These are phyloP conservation scores for Drosophila demipolita DNA, from an alignment of 2,888 invertebrate species.

Conservation along the genomic window DNA sequence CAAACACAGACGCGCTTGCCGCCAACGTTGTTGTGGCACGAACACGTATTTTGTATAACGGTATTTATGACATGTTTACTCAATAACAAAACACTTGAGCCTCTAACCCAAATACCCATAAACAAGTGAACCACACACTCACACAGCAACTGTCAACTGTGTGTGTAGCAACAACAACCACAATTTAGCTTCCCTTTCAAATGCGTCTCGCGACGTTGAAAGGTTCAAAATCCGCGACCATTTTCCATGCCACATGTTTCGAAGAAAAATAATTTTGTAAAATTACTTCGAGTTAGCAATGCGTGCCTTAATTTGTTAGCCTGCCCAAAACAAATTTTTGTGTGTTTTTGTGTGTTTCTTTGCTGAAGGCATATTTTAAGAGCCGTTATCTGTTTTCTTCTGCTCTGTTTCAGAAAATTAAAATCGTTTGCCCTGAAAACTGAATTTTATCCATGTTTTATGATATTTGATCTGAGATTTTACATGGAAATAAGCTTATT, in stretches of 20 bases:
- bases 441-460: slow-evolving; percentile 3
- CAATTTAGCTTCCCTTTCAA: slow-evolving; percentile 38
- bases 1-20: slow-evolving; percentile 59
- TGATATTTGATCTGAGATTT: not conserved
- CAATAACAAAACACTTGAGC: slow-evolving; percentile 75
- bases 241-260: slow-evolving; percentile 28
- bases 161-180: slow-evolving; percentile 6
- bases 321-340: slow-evolving; percentile 1
- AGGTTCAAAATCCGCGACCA: slow-evolving; percentile 17
- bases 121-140: slow-evolving; percentile 59
- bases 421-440: not conserved
- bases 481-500: not conserved
- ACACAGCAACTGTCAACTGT: slow-evolving; percentile 1
- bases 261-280: slow-evolving; percentile 35
- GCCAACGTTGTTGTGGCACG: slow-evolving; percentile 39
- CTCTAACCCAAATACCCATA: slow-evolving; percentile 76
- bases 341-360: not conserved
- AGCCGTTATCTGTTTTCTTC: slow-evolving; percentile 12
- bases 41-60: slow-evolving; percentile 71
- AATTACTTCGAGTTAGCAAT: slow-evolving; percentile 39
- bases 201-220: not conserved
- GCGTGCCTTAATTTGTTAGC: slow-evolving; percentile 41
- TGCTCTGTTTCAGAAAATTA: slow-evolving; percentile 1
- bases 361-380: not conserved
- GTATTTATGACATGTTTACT: slow-evolving; percentile 76